Evolutionary conservation across 2,113 vertebrate genomes (phyloP).

Genomic region (Chloropsis hardwickii): DNA sequence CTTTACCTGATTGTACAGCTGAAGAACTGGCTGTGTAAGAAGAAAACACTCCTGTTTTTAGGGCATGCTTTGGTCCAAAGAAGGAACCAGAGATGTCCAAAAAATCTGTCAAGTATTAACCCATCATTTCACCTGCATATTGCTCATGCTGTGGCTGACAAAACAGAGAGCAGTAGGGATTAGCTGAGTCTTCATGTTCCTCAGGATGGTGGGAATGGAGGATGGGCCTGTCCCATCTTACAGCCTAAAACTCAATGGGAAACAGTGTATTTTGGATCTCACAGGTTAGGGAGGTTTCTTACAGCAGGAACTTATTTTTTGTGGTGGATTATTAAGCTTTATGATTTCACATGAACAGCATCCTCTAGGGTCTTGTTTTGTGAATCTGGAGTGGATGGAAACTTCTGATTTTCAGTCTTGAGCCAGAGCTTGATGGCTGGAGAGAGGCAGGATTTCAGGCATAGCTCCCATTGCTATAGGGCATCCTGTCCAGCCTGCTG

Average conservation of each 20-base stretch:
- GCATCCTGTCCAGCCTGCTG: background rate
- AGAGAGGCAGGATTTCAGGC: background rate
- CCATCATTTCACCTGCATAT: rapidly evolving
- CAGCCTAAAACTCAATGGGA: background rate
- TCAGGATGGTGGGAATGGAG: background rate
- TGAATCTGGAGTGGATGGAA: background rate
- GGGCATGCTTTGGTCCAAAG: background rate
- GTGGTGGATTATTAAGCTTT: background rate
- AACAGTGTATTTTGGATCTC: background rate
- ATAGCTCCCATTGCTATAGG: background rate
- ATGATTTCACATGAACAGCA: background rate
- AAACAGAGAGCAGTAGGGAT: background rate
- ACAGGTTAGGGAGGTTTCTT: background rate
- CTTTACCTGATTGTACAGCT: background rate
- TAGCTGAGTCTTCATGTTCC: background rate
- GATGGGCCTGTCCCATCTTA: background rate
- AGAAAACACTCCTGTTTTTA: background rate
- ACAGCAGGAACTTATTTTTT: background rate
- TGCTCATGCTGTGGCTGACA: background rate
- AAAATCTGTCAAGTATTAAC: background rate
- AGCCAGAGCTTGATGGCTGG: background rate
- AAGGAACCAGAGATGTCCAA: background rate
- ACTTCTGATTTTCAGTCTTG: background rate
- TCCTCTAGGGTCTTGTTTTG: background rate
- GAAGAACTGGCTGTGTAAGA: background rate